Evolutionary conservation across 2,797 vertebrate species (phyloP), one percentile per base, ranked within the genome.

Genomic region (Cyprinella venusta): DNA sequence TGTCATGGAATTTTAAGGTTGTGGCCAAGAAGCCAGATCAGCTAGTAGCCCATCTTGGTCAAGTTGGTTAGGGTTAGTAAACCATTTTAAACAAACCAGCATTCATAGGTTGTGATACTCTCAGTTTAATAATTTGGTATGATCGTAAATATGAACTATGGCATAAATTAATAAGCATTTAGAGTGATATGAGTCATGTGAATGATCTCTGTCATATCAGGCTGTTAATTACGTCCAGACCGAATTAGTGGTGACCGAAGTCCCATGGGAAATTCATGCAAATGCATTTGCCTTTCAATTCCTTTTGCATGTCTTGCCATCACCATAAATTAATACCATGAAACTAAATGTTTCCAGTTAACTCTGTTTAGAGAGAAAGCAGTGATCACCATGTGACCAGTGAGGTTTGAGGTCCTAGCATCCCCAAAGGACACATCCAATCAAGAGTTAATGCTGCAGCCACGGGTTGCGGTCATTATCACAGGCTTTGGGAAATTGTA

Each of bases 401-500:
- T 63, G 16, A 68, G 4, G 61, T 79, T 38, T 75, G 81, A 83
- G 63, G 81, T 79, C 15, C 79, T 56, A 80, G 69, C 75, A 87
- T 83, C 83, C 52, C 24, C 59, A 86, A 86, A 86, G 74, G 79
- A 87, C 52, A 16, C 80, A 19, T 70, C 42, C 80, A 87, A 67
- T 89, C 87, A 92, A 92, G 88, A 90, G 85, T 91, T 92, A 88
- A 86, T 84, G 83, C 75, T 38, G 81, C 45, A 85, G 86, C 88
- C 87, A 87, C 80, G 87, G 86, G 86, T 88, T 88, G 88, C 86
- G 85, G 76, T 78, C 89, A 90, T 92, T 92, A 72, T 90, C 90
- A 91, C 89, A 87, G 90, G 90, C 91, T 91, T 90, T 19, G 87
- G 85, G 88, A 89, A 92, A 91, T 92, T 91, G 88, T 61, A 77